These are phyloP conservation scores for Taeniopygia guttata DNA, from an alignment of 2,797 vertebrate genomes.

Conservation along the genomic window DNA sequence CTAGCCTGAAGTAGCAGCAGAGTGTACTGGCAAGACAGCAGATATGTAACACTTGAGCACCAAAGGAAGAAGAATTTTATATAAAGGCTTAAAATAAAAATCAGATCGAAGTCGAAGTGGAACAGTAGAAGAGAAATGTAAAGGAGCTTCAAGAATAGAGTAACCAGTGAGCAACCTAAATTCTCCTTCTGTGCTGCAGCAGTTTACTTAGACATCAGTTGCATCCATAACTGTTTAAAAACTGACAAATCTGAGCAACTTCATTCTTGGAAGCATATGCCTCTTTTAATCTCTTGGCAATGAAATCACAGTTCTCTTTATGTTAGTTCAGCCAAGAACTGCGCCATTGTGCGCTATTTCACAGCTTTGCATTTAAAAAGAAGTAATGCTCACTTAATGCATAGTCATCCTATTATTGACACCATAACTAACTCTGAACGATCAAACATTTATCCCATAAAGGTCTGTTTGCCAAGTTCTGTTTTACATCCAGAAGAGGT, in stretches of 20 bases:
- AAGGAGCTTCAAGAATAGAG: background rate
- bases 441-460: background rate
- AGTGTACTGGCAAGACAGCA: background rate
- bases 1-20: background rate
- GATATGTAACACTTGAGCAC: background rate
- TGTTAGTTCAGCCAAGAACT: conserved; percentile 44
- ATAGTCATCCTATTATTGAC: background rate
- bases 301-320: background rate
- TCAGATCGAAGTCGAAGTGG: background rate
- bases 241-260: conserved; percentile 39
- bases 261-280: conserved; percentile 39
- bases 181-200: background rate
- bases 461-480: background rate
- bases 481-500: background rate
- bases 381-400: conserved; percentile 16
- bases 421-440: background rate
- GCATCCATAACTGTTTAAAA: conserved; percentile 24
- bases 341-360: background rate
- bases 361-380: conserved; percentile 34
- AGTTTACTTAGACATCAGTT: conserved; percentile 16
- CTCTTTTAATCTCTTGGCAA: conserved; percentile 42
- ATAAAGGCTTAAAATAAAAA: conserved; percentile 32
- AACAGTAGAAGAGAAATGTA: background rate
- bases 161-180: background rate
- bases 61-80: background rate